Base-by-base conservation (phyloP, 1,140 invertebrate species). In the Drosophila lini region DNA sequence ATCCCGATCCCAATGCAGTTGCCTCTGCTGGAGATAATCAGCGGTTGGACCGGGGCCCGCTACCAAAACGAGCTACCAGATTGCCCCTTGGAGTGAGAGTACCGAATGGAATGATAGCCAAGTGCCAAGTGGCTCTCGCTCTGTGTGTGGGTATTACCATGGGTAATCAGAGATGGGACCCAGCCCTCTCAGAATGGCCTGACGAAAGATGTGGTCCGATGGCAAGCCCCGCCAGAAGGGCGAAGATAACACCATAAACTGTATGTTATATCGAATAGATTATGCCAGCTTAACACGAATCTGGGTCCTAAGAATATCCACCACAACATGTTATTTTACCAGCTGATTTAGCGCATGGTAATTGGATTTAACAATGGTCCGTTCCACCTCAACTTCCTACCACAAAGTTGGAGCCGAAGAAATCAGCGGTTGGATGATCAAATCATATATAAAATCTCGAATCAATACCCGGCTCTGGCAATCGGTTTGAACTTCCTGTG, bases 401-500 rank as follows among this genome's bases (percentile, higher is more conserved):
- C 56, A 10, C 42, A 45, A 65, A n/a, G 57, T 31, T 28, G 32
- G 42, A 31, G 41, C 48, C 5, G 31, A 31, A 19, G 32, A 59
- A 63, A 64, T 48, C 42, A 47, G 16, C 19, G 58, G 34, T 13
- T 67, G 50, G n/a, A 11, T 31, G 40, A 58, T 31, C 60, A 58
- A 58, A 50, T 50, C 52, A 16, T 53, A 65, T 41, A 50, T 65
- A 68, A 53, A 48, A 69, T 45, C 58, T 60, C 55, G 40, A 59
- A 40, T 48, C 67, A 57, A 50, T 58, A 34, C 58, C 48, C 50
- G 50, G 47, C 59, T 78, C 41, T 25, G 48, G n/a, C 50, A 67
- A 82, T 82, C 67, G 77, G 69, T 74, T 82, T 83, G 76, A 76
- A 84, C 81, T 83, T 83, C 80, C 80, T 83, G 81, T 76, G 57